Conservation (phyloP, 2,113 vertebrate genomes). For the Macquaria australasica region DNA sequence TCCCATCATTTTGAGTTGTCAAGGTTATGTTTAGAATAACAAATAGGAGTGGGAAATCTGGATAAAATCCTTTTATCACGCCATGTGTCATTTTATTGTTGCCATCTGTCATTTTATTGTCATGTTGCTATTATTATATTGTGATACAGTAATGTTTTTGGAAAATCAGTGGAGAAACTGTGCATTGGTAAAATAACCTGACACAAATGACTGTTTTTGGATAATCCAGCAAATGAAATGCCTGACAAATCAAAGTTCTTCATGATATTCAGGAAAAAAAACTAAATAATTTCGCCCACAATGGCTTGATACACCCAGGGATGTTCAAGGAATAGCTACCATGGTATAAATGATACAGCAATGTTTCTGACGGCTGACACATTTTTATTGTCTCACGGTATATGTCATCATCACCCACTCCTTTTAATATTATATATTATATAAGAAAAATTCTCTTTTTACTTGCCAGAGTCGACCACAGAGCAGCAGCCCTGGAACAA, state of each 20-base stretch:
- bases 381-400: neutral
- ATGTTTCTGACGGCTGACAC: neutral
- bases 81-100: neutral
- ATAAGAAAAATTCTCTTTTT: neutral
- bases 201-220: neutral
- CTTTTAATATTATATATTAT: too few species aligned
- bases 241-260: neutral
- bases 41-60: neutral
- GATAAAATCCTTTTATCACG: neutral
- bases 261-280: neutral
- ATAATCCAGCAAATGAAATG: neutral
- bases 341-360: neutral
- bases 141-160: neutral
- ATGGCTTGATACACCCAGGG: neutral
- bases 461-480: neutral
- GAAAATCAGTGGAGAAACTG: neutral
- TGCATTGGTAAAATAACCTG: neutral
- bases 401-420: neutral
- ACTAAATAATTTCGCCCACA: neutral
- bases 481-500: neutral
- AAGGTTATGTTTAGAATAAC: neutral
- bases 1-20: neutral
- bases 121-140: neutral
- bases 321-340: neutral
- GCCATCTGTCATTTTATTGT: too few species aligned